Base-by-base conservation (phyloP, 2,797 vertebrate genomes). In the Sternarchorhynchus goeldii region DNA sequence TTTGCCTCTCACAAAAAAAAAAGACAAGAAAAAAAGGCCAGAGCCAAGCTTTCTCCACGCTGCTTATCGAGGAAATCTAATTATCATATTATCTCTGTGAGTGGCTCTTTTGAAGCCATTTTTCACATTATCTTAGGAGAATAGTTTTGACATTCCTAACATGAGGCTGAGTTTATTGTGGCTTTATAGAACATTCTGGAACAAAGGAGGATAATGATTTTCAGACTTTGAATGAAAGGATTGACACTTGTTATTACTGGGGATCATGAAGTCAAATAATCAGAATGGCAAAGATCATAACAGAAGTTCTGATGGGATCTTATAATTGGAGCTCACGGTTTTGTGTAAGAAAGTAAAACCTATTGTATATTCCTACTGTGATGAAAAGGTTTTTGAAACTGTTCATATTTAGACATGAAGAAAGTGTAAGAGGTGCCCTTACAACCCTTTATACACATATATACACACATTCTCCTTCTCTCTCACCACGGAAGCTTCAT, bases 81-180 rank as follows among this genome's bases (percentile, higher is more conserved):
- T 94, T 91, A 93, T 92, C 90, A 89, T 92, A 93, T 93, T 92
- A 93, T 93, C 91, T 93, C 90, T 92, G 88, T 90, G 90, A 92
- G 91, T 89, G 88, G 87, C 82, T 90, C 89, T 91, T 93, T 90
- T 91, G 86, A 90, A 93, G 86, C 81, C 88, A 90, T 92, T 90
- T 92, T 93, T 93, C 88, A 88, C 81, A 77, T 90, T 89, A 92
- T 92, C 88, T 92, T 88, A 90, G 90, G 90, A 90, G 88, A 93
- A 90, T 89, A 90, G 86, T 90, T 93, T 89, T 91, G 92, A 93
- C 91, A 92, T 90, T 91, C 89, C 90, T 91, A 93, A 93, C 93
- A 91, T 80, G 88, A 90, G 84, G 89, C 88, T 83, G 86, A 88
- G 89, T 91, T 93, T 92, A 91, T 92, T 92, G 90, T 92, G 89